A percentile compares a stretch with the other conserved stretches of the same genome.
These are phyloP conservation scores for Lathamus discolor DNA, from an alignment of 2,113 vertebrate species.

Conservation along the genomic window DNA sequence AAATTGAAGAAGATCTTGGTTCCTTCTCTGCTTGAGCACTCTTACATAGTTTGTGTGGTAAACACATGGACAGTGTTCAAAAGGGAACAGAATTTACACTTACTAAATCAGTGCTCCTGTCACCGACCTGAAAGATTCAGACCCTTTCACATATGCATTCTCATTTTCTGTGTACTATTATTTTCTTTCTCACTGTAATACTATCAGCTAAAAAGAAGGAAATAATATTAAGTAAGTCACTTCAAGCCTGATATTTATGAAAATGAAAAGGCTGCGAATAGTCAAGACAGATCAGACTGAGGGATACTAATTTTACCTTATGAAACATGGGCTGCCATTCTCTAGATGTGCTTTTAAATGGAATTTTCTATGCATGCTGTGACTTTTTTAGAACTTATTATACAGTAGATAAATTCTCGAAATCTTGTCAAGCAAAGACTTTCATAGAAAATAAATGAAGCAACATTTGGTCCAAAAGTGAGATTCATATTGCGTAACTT, in stretches of 20 bases:
- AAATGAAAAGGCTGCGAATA: not conserved
- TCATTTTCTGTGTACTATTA: not conserved
- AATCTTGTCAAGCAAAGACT: not conserved
- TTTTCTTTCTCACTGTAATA: not conserved
- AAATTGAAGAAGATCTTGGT: not conserved
- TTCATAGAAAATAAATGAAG: not conserved
- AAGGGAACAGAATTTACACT: not conserved
- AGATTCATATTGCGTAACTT: not conserved
- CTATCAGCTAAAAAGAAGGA: not conserved
- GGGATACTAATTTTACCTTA: not conserved
- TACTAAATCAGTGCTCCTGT: not conserved
- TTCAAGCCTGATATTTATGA: not conserved
- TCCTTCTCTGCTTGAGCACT: not conserved
- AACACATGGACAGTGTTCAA: not conserved
- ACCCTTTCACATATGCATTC: not conserved
- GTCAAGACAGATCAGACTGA: not conserved
- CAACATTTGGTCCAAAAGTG: not conserved
- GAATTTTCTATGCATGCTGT: not conserved
- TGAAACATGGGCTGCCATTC: not conserved
- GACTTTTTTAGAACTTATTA: not conserved
- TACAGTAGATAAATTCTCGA: not conserved
- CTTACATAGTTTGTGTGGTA: not conserved
- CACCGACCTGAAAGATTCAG: not conserved
- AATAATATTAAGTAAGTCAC: not conserved
- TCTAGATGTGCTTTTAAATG: not conserved